These are phyloP conservation scores for Drosophila anomalata DNA, from an alignment of 2,888 invertebrate genomes.

Conservation along the genomic window DNA sequence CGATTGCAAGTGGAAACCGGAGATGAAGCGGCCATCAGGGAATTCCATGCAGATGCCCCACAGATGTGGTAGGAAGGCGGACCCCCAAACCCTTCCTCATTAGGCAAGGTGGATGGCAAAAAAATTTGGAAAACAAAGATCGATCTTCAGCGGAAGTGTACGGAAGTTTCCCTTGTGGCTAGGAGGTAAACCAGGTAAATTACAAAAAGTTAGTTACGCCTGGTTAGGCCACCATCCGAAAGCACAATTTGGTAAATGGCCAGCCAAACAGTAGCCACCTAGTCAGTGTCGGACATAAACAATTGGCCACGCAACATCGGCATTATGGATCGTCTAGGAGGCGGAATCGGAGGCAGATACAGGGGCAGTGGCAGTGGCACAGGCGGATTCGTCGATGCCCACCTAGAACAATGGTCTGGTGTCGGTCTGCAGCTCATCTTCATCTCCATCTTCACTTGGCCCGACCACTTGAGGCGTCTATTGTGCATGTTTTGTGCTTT, in stretches of 20 bases:
- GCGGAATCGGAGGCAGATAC: constrained; percentile 30
- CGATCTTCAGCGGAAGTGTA: constrained; percentile 58
- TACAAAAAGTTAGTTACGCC: constrained; percentile 57
- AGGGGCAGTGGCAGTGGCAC: constrained; percentile 10
- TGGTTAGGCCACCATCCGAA: constrained; percentile 55
- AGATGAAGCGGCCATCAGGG: constrained; percentile 22
- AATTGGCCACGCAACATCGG: constrained; percentile 66
- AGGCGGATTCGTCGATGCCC: constrained; percentile 29
- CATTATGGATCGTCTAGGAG: constrained; percentile 45
- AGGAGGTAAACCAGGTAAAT: constrained; percentile 20
- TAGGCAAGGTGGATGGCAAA: constrained; percentile 9
- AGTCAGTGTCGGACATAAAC: constrained; percentile 58
- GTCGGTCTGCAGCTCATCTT: constrained; percentile 41
- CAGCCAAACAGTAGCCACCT: constrained; percentile 69
- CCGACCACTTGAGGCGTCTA: constrained; percentile 58
- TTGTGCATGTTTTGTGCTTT: constrained; percentile 64
- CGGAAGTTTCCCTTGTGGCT: constrained; percentile 48
- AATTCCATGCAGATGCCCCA: constrained; percentile 58
- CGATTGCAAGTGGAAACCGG: constrained; percentile 52
- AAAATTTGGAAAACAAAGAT: constrained; percentile 27
- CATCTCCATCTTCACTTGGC: constrained; percentile 55
- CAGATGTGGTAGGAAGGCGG: constrained; percentile 55
- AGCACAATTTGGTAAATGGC: constrained; percentile 70
- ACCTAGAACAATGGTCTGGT: constrained; percentile 58
- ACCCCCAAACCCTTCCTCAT: constrained; percentile 32